Evolutionary conservation across 1,140 invertebrate species (phyloP), one percentile per base, ranked within the genome.

Genomic region (Orussus abietinus): DNA sequence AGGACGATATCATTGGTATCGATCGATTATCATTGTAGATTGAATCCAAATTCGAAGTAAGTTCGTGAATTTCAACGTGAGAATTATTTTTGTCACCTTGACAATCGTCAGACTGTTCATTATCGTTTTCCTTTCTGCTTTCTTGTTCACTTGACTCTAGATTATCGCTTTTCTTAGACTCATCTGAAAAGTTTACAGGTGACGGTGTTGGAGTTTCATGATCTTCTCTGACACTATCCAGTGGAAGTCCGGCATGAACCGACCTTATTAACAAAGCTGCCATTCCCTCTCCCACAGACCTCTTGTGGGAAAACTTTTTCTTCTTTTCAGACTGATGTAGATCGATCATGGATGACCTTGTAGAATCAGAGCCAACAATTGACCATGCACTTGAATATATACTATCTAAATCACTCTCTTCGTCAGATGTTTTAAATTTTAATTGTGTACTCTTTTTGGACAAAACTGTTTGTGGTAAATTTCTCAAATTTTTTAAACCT

Each of bases 201-300:
- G 57, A 55, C 1, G 59, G 52, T 10, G 55, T 51, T 5, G 62
- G 57, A 0, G 73, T 76, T 51, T 80, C 78, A 18, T 75, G 74
- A 28, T 69, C 74, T 54, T 80, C 79, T 22, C 62, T 72, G 4
- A 80, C 77, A 36, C 76, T 75, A 25, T 80, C 78, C 5, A 84
- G 57, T 7, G 60, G 54, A 14, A 59, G 37, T 45, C 74, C 80
- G n/a, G 75, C 77, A 31, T 81, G 80, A 4, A 84, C 74, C 4
- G 81, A 82, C 44, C 78, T 69, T 2, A 82, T 82, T 13, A 85
- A 60, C 38, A 82, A 71, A 6, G 81, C 78, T 2, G 79, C 80
- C 74, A 84, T 82, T 2, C 72, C 66, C 53, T 81, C 77, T 40
- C 74, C 77, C 32, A 66, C 58, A 5, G 65, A 67, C 51, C 80